These are phyloP conservation scores for Ormyrus thymus DNA, from an alignment of 2,888 invertebrate genomes.

Conservation along the genomic window DNA sequence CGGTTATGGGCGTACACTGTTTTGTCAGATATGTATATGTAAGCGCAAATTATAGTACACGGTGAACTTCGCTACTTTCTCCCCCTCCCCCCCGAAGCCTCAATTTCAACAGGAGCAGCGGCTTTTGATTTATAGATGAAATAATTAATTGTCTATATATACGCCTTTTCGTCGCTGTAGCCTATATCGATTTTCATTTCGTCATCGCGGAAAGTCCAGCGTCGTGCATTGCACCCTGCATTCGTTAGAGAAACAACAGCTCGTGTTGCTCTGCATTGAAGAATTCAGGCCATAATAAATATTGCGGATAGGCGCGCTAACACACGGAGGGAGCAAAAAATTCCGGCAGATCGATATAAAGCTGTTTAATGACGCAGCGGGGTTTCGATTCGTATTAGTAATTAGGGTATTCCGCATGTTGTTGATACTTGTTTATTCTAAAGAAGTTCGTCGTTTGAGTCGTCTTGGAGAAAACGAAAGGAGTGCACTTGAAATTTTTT, in stretches of 20 bases:
- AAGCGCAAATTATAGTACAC: conserved; percentile 3
- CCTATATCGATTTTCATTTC: conserved; percentile 40
- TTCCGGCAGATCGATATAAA: background rate
- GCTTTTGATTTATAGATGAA: conserved; percentile 23
- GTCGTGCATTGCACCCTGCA: conserved; percentile 37
- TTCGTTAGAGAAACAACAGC: conserved; percentile 32
- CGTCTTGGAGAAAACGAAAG: too few relatives aligned
- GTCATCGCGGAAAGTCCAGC: conserved; percentile 19
- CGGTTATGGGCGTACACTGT: background rate
- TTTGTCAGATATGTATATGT: background rate
- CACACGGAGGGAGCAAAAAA: background rate
- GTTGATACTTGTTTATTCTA: too few relatives aligned
- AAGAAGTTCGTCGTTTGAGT: too few relatives aligned
- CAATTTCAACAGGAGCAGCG: background rate
- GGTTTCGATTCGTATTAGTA: too few relatives aligned
- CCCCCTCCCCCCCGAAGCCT: background rate
- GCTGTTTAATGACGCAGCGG: background rate
- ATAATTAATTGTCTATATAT: conserved; percentile 15
- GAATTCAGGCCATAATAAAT: too few relatives aligned
- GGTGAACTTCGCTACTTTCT: conserved; percentile 6
- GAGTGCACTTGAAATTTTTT: too few relatives aligned
- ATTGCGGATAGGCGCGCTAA: background rate
- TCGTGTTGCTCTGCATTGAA: background rate
- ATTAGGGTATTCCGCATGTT: too few relatives aligned
- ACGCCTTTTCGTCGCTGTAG: conserved; percentile 8